Evolutionary conservation across 35 echinoderm and acorn worm species (phyloP), one percentile per base, ranked within the genome.

Genomic region (Apostichopus parvimensis): DNA sequence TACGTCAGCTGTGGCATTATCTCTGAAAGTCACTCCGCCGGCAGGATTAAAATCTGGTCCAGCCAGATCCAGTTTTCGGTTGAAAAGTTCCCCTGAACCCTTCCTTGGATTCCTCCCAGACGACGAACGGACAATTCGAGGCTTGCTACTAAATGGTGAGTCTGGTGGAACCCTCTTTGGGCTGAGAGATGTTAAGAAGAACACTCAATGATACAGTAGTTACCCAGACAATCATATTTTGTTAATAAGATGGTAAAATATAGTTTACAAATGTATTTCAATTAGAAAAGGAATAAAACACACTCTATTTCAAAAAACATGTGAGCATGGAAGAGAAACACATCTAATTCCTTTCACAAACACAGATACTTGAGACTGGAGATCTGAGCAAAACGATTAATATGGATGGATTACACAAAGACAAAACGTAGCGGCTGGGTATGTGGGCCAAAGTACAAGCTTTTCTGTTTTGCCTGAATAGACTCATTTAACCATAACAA

Each of bases 121-220:
- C 5, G 91, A 94, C 12, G 87, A 65, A 8, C 97, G 68, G 11
- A 93, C 97, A 52, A 99, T 94, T 23, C 95, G 58, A 23, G 97
- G 97, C 79, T 95, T 99, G 24, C 79, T 94, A 76, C 95, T 99
- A 88, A 99, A 99, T 10, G 97, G 97, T 5, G 95, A 94, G 18
- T 99, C 97, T 53, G 91, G 73, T 9, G 91, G 89, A 56, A 77
- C 54, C 91, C 88, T 99, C 82, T 77, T 92, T 72, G 86, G 57
- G 62, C 92, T 87, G 34, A 75, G 53, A 18, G 3, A 22, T 57
- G 53, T 17, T 57, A 93, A 59, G 76, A n/a, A 87, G 2, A 93
- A 59, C 57, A 23, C 1, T 58, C 58, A 85, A 20, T 55, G 56
- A 11, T 53, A 64, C 52, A 45, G 34, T 45, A 45, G 58, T 12